phyloP scores from a whole-genome alignment of 2,797 vertebrate species.

The Sebastolobus altivelis region DNA sequence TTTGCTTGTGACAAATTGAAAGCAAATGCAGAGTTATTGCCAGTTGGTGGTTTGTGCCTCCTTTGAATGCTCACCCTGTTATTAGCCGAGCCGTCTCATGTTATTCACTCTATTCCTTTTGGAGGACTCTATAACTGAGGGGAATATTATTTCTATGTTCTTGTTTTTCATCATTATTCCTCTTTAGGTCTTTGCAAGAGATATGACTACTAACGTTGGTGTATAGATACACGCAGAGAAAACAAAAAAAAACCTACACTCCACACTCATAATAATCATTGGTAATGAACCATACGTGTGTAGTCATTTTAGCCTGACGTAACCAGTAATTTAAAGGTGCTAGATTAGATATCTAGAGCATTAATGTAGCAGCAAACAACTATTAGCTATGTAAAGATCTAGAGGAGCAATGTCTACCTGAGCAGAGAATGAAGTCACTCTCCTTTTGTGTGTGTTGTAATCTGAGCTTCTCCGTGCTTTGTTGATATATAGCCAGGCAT shows the following conservation, averaged over 20 bases:
- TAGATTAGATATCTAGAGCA: background rate
- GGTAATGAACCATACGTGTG: background rate
- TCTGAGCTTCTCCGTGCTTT: no score
- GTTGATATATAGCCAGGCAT: no score
- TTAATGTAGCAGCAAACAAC: background rate
- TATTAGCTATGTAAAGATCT: no score
- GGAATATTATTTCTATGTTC: constrained; percentile 19
- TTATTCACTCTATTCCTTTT: constrained; percentile 44
- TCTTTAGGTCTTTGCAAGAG: constrained; percentile 14
- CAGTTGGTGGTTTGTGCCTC: constrained; percentile 28
- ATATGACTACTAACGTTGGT: background rate
- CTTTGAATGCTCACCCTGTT: constrained; percentile 35
- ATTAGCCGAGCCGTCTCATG: constrained; percentile 48
- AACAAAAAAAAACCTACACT: background rate
- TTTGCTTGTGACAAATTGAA: constrained; percentile 60
- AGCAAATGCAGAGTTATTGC: constrained; percentile 47
- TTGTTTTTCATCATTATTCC: constrained; percentile 33
- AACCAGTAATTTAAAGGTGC: background rate
- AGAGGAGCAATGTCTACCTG: no score
- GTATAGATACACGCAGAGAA: background rate
- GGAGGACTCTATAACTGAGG: constrained; percentile 33
- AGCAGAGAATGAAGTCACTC: no score
- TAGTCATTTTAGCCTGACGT: background rate
- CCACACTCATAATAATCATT: background rate
- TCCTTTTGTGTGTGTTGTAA: no score